Base-by-base conservation (phyloP, 2,797 vertebrate species). In the Catamblyrhynchus diadema region DNA sequence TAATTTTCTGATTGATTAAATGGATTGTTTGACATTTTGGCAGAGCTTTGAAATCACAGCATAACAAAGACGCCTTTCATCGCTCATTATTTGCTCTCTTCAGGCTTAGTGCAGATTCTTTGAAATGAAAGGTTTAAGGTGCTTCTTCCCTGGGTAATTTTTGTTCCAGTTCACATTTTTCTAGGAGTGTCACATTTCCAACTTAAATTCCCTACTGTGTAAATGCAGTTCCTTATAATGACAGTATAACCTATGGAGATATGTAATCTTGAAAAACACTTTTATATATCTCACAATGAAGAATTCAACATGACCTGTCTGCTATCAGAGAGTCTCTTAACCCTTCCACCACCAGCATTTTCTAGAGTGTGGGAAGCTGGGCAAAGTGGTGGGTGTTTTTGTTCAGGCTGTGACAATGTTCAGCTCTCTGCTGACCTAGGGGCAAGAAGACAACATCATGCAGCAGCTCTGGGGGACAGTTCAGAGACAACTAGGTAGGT, bases 1-100 rank as follows among this genome's bases (percentile, higher is more conserved):
- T 97, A 97, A 97, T 97, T 98, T 98, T 97, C 94, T 97, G 97
- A 98, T 97, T 98, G 97, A 98, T 98, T 97, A 97, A 98, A 98
- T 97, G 96, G 96, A 97, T 98, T 97, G 97, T 98, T 98, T 98
- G 98, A 98, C 98, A 97, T 97, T 97, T 98, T 97, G 97, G 97
- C 95, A 97, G 96, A 94, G 96, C 94, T 96, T 87, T 96, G 95
- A 98, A 98, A 97, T 97, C 67, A 51, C 41, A 0, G 88, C 88
- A 91, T 96, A 95, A 97, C 96, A 98, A 97, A 97, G 97, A 83
- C 91, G 95, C 73, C 92, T 97, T 98, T 97, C 96, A 96, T 93
- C 95, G 90, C 82, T 98, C 80, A 85, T 97, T 97, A 97, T 97
- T 97, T 97, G 79, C 71, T 97, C 64, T 97, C 87, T 96, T 94